Percentiles rank a stretch among this genome's conserved stretches.
phyloP scores from a whole-genome alignment of 2,113 vertebrate genomes.

The Tympanuchus pallidicinctus region DNA sequence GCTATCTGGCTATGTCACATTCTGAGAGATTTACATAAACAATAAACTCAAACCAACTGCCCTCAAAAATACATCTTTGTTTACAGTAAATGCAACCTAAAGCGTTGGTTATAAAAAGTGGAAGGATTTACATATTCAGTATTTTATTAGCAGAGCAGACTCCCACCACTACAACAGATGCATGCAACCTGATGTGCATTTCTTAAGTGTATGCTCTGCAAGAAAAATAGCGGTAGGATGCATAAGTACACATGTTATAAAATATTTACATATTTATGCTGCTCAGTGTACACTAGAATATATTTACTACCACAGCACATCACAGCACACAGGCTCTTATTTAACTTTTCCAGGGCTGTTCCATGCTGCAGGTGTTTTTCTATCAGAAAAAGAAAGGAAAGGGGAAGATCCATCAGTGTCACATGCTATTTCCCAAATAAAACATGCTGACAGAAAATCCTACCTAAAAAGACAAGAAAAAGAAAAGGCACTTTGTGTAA shows the following conservation, averaged over 20 bases:
- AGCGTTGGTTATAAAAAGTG: slow-evolving; percentile 49
- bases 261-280: slow-evolving; percentile 74
- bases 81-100: slow-evolving; percentile 89
- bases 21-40: slow-evolving; percentile 99
- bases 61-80: slow-evolving; percentile 93
- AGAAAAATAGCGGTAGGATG: neutral
- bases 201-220: slow-evolving; percentile 28
- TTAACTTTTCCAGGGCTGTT: slow-evolving; percentile 44
- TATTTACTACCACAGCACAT: neutral
- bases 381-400: slow-evolving; percentile 26
- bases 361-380: slow-evolving; percentile 45
- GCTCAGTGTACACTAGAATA: slow-evolving; percentile 26
- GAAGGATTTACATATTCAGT: slow-evolving; percentile 74
- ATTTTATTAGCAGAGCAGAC: slow-evolving; percentile 65
- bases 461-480: slow-evolving; percentile 17
- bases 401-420: slow-evolving; percentile 20
- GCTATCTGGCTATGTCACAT: slow-evolving; percentile 99
- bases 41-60: slow-evolving; percentile 95
- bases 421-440: slow-evolving; percentile 37
- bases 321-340: neutral
- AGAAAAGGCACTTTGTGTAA: slow-evolving; percentile 19
- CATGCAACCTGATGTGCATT: neutral
- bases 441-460: slow-evolving; percentile 24
- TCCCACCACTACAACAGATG: slow-evolving; percentile 23
- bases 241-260: slow-evolving; percentile 10